These are phyloP conservation scores for Gambelia wislizenii DNA, from an alignment of 2,797 vertebrate genomes.

Conservation along the genomic window DNA sequence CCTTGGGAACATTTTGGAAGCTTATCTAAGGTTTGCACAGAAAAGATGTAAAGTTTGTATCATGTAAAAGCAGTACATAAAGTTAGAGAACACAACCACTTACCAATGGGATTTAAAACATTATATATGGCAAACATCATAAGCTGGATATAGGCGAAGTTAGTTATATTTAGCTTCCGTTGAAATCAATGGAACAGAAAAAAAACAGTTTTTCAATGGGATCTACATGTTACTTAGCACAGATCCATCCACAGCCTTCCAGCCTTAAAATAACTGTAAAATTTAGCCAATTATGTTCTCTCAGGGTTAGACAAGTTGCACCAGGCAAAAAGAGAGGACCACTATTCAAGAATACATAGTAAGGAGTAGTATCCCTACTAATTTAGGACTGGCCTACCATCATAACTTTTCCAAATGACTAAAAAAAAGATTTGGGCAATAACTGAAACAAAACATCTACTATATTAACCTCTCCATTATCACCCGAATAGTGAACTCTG, in stretches of 20 bases:
- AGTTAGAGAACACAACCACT: conserved; percentile 38
- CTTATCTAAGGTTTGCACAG: neutral
- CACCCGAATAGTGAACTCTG: neutral
- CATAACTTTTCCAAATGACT: too few relatives aligned
- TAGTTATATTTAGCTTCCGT: neutral
- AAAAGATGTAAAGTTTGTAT: neutral
- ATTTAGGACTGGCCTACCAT: neutral
- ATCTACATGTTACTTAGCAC: neutral
- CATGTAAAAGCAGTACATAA: conserved; percentile 52
- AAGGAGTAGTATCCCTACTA: neutral
- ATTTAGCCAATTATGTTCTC: neutral
- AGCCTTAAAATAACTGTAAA: neutral
- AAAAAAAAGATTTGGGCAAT: neutral
- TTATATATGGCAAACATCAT: neutral
- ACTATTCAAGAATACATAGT: neutral
- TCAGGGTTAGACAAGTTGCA: neutral
- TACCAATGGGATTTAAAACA: conserved; percentile 48
- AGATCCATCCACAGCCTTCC: neutral
- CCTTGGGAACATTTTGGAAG: conserved; percentile 41
- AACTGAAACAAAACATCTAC: neutral
- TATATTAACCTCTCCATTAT: neutral
- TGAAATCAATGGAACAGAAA: neutral
- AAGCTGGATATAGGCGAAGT: neutral
- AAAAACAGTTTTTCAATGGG: neutral
- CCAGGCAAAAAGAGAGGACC: neutral